Evolutionary conservation across 2,113 vertebrate species (phyloP).

Genomic region (Podilymbus podiceps): DNA sequence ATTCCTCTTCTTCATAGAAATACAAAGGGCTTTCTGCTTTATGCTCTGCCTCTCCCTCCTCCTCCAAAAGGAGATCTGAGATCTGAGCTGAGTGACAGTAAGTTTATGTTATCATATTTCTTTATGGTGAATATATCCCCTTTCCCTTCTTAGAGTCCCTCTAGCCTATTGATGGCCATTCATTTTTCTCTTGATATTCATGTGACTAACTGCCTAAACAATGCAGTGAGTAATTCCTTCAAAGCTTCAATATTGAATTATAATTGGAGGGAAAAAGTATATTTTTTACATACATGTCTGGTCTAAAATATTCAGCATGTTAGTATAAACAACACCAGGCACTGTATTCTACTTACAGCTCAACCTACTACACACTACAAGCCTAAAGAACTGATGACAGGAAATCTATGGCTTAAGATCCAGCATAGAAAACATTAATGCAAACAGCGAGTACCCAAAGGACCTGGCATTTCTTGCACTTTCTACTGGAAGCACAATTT

Average conservation of each 20-base stretch:
- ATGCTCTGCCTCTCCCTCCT: neutral
- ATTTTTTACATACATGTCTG: neutral
- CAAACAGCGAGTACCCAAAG: slow-evolving; percentile 30
- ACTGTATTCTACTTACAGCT: neutral
- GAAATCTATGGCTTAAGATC: slow-evolving; percentile 61
- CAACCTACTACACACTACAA: neutral
- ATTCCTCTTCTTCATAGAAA: neutral
- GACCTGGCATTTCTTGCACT: slow-evolving; percentile 45
- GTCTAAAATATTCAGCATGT: slow-evolving; percentile 8
- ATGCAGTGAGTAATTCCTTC: neutral
- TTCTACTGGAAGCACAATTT: slow-evolving; percentile 25
- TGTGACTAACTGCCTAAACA: neutral
- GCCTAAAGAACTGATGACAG: slow-evolving; percentile 55
- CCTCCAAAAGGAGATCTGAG: neutral
- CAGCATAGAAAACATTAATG: slow-evolving; percentile 32
- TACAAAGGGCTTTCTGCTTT: neutral
- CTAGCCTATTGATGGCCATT: neutral
- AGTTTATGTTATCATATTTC: neutral
- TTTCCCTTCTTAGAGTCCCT: neutral
- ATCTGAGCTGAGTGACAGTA: neutral
- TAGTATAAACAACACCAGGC: neutral
- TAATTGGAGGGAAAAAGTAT: neutral
- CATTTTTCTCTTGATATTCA: neutral
- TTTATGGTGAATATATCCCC: neutral
- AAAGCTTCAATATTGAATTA: neutral